phyloP scores from a whole-genome alignment of 2,797 vertebrate genomes.

The Liasis olivaceus region DNA sequence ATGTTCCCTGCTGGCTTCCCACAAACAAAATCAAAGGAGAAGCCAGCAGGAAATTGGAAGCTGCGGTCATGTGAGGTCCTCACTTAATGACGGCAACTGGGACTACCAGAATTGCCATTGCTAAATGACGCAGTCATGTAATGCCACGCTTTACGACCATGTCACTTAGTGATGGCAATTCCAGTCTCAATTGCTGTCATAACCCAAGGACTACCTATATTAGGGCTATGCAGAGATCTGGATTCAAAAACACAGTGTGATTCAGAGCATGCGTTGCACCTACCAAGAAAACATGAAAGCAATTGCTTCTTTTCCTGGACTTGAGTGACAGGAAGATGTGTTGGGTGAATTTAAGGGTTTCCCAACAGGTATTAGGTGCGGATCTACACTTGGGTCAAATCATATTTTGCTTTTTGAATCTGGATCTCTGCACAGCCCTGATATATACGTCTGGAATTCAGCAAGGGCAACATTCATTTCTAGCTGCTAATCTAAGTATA shows the following conservation, averaged over 20 bases:
- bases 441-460: background rate
- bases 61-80: background rate
- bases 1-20: background rate
- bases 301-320: background rate
- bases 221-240: too few relatives aligned
- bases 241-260: too few relatives aligned
- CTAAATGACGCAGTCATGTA: background rate
- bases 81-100: background rate
- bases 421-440: background rate
- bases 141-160: background rate
- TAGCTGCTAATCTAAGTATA: background rate
- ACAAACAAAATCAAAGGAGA: background rate
- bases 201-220: background rate
- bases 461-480: background rate
- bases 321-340: background rate
- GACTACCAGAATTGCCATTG: background rate
- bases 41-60: background rate
- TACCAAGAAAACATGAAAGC: background rate
- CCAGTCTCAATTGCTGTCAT: background rate
- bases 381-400: background rate
- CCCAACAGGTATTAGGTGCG: background rate
- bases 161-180: background rate
- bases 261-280: too few relatives aligned
- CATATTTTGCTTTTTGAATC: background rate
- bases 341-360: background rate